Percentiles rank a stretch among this genome's conserved stretches.
These are phyloP conservation scores for Gnatocerus cornutus DNA, from an alignment of 2,888 invertebrate species.

Conservation along the genomic window DNA sequence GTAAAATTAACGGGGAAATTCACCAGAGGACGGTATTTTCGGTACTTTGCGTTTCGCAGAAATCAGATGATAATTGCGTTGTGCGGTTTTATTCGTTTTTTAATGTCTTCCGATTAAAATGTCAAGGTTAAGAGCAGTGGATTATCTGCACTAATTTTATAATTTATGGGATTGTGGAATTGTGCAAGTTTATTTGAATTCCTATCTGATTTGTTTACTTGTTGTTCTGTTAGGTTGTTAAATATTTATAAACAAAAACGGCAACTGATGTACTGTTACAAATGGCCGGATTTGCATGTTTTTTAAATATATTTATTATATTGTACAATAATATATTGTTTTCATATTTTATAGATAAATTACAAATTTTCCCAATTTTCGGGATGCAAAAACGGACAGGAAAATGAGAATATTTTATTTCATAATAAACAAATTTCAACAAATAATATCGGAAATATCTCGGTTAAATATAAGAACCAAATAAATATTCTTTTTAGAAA, in stretches of 20 bases:
- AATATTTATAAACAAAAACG: not conserved
- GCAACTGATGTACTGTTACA: not conserved
- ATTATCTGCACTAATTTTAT: constrained; percentile 11
- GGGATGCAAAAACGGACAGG: too few relatives aligned
- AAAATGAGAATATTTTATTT: too few relatives aligned
- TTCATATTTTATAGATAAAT: too few relatives aligned
- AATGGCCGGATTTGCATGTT: not conserved
- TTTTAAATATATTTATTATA: too few relatives aligned
- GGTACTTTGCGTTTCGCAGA: not conserved
- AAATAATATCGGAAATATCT: too few relatives aligned
- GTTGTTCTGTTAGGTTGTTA: not conserved
- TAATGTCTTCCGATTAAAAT: constrained; percentile 5
- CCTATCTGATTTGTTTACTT: not conserved
- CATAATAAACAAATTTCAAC: too few relatives aligned
- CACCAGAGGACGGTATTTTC: not conserved
- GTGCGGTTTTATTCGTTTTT: not conserved
- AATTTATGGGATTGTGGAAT: not conserved
- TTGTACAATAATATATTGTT: too few relatives aligned
- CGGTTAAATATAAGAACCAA: too few relatives aligned
- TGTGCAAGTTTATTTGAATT: constrained; percentile 3
- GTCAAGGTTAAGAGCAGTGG: constrained; percentile 12
- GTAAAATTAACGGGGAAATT: not conserved
- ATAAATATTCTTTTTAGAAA: too few relatives aligned
- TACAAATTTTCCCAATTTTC: too few relatives aligned
- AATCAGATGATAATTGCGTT: not conserved